Conservation (phyloP, 1,140 invertebrate genomes). For the Metaphire vulgaris region DNA sequence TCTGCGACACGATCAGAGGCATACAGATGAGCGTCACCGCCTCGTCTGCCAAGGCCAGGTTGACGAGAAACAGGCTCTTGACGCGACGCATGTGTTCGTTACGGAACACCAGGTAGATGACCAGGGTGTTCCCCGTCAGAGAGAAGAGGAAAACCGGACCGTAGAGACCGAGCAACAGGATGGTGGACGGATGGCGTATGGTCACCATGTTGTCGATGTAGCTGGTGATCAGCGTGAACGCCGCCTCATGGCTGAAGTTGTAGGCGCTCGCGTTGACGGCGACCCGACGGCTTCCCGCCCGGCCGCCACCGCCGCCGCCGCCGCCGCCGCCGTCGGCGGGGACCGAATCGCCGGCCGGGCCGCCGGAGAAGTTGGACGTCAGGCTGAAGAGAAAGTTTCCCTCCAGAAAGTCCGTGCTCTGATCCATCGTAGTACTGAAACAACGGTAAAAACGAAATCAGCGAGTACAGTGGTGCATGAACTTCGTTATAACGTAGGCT, state of each 20-base stretch:
- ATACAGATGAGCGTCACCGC: constrained; percentile 19
- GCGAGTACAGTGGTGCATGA: neutral
- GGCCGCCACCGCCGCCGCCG: too few species aligned
- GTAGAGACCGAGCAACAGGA: constrained; percentile 9
- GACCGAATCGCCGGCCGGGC: too few species aligned
- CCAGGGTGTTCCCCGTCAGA: constrained; percentile 18
- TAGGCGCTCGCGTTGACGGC: neutral
- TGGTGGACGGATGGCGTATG: neutral
- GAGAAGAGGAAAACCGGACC: constrained; percentile 4
- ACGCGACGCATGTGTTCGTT: constrained; percentile 20
- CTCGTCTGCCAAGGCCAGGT: constrained; percentile 18
- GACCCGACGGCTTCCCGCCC: neutral
- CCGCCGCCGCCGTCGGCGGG: too few species aligned
- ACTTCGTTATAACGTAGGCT: neutral
- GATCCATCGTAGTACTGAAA: neutral
- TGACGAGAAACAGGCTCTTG: constrained; percentile 21
- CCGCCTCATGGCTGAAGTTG: neutral
- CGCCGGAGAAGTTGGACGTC: neutral
- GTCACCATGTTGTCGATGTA: neutral
- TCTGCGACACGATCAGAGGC: constrained; percentile 6
- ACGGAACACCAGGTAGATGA: constrained; percentile 17
- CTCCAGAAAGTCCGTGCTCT: neutral
- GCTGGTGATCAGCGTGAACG: neutral
- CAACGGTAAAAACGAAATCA: neutral
- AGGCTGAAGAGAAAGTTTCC: neutral